Percentiles rank a stretch among this genome's conserved stretches.
These are phyloP conservation scores for Anarrhichthys ocellatus DNA, from an alignment of 2,113 vertebrate genomes.

Conservation along the genomic window DNA sequence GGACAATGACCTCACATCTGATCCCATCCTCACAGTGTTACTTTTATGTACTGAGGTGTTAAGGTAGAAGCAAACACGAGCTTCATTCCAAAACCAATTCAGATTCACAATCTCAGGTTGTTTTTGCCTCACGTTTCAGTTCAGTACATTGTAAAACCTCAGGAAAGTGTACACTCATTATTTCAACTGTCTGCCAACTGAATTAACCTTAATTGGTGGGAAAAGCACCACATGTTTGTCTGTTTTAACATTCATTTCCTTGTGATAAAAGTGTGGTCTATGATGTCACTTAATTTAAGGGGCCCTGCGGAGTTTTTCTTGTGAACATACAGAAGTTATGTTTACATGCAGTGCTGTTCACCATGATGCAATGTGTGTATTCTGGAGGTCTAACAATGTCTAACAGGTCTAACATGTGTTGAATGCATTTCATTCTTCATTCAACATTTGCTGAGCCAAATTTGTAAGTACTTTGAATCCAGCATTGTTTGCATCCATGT, in stretches of 20 bases:
- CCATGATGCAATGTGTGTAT: neutral
- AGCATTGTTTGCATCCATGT: neutral
- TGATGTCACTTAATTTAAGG: constrained; percentile 4
- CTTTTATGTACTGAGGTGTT: neutral
- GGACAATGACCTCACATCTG: neutral
- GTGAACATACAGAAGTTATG: neutral
- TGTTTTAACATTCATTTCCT: neutral
- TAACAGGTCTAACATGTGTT: no score
- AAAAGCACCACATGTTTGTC: neutral
- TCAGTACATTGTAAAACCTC: neutral
- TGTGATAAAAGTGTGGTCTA: neutral
- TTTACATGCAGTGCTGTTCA: neutral
- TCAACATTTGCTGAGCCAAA: neutral
- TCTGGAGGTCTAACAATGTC: neutral
- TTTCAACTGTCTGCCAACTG: neutral
- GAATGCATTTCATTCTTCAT: neutral
- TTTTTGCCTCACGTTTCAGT: neutral
- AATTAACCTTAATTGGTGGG: neutral
- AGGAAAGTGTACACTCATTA: neutral
- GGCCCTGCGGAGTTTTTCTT: neutral
- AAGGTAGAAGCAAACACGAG: neutral
- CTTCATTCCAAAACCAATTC: neutral
- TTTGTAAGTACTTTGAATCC: neutral
- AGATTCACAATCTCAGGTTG: neutral
- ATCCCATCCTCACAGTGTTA: neutral